A percentile compares a stretch with the other conserved stretches of the same genome.
Conservation (phyloP, 2,797 vertebrate species). For the Melanotaenia parkinsoni region DNA sequence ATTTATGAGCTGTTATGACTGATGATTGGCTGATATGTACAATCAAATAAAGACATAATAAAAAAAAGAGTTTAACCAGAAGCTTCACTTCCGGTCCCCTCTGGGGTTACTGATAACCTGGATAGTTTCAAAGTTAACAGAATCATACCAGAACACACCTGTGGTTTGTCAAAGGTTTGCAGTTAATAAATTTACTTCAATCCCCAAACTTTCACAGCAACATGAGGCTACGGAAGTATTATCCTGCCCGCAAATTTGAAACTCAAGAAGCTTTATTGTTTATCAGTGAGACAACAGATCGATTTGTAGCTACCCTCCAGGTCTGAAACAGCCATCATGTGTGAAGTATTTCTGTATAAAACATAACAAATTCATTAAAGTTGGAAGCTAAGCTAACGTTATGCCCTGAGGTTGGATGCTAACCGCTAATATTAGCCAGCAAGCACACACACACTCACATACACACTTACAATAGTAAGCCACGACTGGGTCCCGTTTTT, state of each 20-base stretch:
- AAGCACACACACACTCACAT: not conserved
- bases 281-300: accelerated
- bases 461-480: slow-evolving; percentile 94
- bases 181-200: not conserved
- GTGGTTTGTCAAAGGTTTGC: not conserved
- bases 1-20: no score
- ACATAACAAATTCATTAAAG: not conserved
- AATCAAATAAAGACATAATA: no score
- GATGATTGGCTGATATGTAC: no score
- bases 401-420: slow-evolving; percentile 49
- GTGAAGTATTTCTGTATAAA: accelerated
- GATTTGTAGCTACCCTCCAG: not conserved
- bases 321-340: not conserved
- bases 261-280: not conserved
- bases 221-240: slow-evolving; percentile 1
- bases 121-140: not conserved
- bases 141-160: not conserved
- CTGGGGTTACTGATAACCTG: not conserved
- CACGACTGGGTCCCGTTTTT: slow-evolving; percentile 92
- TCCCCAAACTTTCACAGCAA: not conserved
- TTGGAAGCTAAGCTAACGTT: not conserved
- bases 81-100: not conserved
- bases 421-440: slow-evolving; percentile 45
- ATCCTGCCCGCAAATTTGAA: slow-evolving; percentile 23
- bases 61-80: not conserved